Base-by-base conservation (phyloP, 2,888 invertebrate genomes). In the Chalcosyrphus nemorum region DNA sequence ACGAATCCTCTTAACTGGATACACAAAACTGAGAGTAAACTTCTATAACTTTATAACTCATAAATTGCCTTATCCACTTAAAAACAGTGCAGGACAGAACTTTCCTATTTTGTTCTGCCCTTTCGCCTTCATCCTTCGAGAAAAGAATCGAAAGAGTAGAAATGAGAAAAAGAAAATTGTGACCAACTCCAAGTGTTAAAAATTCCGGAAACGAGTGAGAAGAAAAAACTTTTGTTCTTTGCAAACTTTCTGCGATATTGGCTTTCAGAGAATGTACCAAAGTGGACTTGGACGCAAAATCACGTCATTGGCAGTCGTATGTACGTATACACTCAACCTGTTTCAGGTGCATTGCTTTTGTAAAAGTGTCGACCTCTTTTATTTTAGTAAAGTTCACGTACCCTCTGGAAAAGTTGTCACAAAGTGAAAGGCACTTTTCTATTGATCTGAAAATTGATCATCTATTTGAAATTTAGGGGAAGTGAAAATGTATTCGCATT, bases 61-160 rank as follows among this genome's bases (percentile, higher is more conserved):
- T 90, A 90, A 90, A 90, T 90, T 90, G 90, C 90, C 90, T 90
- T 90, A 90, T 90, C 90, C 90, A 90, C 90, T 90, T 90, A 90
- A 90, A 63, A 70, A 66, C 66, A 76, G 17, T 77, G 61, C 77
- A 45, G 45, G 38, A 45, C 35, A 24, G 54, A 77, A 77, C 77
- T 77, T 75, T 75, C 29, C 17, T 65, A 75, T 75, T 75, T 66
- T 38, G 43, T 41, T 45, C 29, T 63, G 54, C 70, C 66, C 50
- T 68, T 52, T 45, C 38, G 66, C 57, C 59, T 57, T 50, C 68
- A 52, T 61, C 5, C 65, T 52, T 21, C 3, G 41, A 41, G 29
- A 24, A 9, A 41, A 32, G 17, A 68, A 41, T 6, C 0, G 21
- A 52, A 41, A 9, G 38, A 27, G n/a, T n/a, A n/a, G 38, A 27